These are phyloP conservation scores for Pristiophorus japonicus DNA, from an alignment of 2,113 vertebrate species.

Conservation along the genomic window DNA sequence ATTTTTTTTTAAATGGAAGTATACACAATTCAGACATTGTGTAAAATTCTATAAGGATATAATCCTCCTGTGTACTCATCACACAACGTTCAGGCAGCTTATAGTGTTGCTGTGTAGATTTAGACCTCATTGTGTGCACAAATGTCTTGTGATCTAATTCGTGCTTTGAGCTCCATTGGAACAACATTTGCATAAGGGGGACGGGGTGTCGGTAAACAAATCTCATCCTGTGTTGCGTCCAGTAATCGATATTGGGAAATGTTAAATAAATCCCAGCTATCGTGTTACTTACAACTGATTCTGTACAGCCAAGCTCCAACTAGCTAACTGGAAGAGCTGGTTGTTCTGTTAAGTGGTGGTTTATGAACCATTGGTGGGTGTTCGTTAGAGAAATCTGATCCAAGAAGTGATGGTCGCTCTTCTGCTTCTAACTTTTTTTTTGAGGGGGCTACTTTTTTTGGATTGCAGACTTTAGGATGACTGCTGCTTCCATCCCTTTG, in stretches of 20 bases:
- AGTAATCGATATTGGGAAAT: neutral
- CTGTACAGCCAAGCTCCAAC: neutral
- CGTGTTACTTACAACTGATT: neutral
- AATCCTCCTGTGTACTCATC: neutral
- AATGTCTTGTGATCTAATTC: neutral
- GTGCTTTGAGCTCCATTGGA: neutral
- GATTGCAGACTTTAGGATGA: neutral
- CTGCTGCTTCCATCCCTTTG: neutral
- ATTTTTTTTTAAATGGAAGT: neutral
- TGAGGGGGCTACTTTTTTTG: neutral
- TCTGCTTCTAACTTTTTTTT: neutral
- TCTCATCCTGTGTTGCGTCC: neutral
- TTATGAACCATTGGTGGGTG: neutral
- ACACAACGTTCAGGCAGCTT: neutral
- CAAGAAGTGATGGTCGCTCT: neutral
- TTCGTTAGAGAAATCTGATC: neutral
- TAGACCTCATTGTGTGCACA: neutral
- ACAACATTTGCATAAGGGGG: neutral
- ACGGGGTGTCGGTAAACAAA: neutral
- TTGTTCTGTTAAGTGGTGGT: neutral
- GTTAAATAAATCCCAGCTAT: neutral
- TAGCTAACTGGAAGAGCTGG: neutral
- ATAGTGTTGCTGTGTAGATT: neutral
- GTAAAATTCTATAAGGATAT: neutral
- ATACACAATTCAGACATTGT: neutral